Percentiles rank a stretch among this genome's conserved stretches.
These are phyloP conservation scores for Pantherophis alleghaniensis DNA, from an alignment of 2,797 vertebrate genomes.

Conservation along the genomic window DNA sequence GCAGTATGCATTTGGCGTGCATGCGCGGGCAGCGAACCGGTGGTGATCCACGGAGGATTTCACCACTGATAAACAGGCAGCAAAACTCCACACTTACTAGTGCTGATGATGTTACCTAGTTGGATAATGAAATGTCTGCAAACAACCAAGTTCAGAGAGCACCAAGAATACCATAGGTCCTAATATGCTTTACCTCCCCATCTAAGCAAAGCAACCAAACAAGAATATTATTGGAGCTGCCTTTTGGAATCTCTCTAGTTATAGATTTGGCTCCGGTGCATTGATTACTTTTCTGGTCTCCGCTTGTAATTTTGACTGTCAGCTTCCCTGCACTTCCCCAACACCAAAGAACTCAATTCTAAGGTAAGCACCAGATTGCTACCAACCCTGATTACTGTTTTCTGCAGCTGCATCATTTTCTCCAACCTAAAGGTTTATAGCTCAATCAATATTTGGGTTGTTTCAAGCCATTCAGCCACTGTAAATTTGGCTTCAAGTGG, in stretches of 20 bases:
- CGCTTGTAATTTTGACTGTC: not conserved
- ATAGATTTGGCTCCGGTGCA: not conserved
- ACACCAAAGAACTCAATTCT: not conserved
- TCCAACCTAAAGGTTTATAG: constrained; percentile 51
- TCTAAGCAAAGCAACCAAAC: not conserved
- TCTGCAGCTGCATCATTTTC: constrained; percentile 45
- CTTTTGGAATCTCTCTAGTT: not conserved
- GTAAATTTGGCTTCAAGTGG: constrained; percentile 49
- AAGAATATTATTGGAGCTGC: not conserved
- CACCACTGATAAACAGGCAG: not conserved
- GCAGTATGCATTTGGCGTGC: too few species aligned
- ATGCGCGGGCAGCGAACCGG: too few species aligned
- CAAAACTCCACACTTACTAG: not conserved
- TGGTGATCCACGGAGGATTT: too few species aligned
- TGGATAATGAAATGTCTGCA: not conserved
- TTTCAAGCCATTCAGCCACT: constrained; percentile 51
- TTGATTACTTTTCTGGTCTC: not conserved
- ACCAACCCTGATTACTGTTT: constrained; percentile 41
- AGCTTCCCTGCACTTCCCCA: not conserved
- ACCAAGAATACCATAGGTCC: not conserved
- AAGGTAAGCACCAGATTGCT: not conserved
- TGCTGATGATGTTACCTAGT: not conserved
- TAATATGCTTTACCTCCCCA: not conserved
- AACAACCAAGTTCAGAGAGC: not conserved
- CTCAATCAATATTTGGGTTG: constrained; percentile 61